A percentile compares a stretch with the other conserved stretches of the same genome.
Conservation (phyloP, 2,888 invertebrate species). For the Pterostichus niger region DNA sequence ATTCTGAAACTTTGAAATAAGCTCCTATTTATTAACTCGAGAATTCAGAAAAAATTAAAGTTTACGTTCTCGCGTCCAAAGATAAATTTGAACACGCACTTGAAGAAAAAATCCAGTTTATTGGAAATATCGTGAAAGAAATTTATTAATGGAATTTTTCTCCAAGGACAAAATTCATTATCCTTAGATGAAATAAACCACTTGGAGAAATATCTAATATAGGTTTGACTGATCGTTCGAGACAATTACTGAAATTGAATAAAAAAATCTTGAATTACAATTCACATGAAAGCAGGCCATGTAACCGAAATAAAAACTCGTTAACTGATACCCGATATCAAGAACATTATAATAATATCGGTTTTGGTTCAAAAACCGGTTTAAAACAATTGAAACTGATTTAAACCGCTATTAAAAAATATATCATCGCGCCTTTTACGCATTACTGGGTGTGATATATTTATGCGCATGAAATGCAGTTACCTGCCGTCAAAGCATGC, state of each 20-base stretch:
- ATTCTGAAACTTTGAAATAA: background rate
- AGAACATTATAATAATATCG: too few relatives aligned
- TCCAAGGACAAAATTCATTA: constrained; percentile 2
- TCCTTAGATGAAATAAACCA: background rate
- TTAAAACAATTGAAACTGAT: too few relatives aligned
- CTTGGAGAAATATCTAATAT: background rate
- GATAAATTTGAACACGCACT: background rate
- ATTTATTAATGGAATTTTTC: constrained; percentile 14
- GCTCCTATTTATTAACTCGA: background rate
- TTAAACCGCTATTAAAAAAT: too few relatives aligned
- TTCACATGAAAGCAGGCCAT: too few relatives aligned
- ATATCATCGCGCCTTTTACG: too few relatives aligned
- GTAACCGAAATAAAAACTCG: too few relatives aligned
- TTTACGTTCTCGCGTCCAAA: background rate
- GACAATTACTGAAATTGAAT: background rate
- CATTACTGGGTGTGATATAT: too few relatives aligned
- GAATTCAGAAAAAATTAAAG: background rate
- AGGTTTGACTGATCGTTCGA: background rate
- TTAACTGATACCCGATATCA: too few relatives aligned
- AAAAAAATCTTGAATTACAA: background rate
- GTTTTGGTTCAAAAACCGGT: too few relatives aligned
- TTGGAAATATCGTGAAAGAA: background rate
- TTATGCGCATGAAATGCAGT: too few relatives aligned
- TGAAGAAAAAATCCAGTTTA: background rate
- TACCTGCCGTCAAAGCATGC: too few relatives aligned